A percentile compares a stretch with the other conserved stretches of the same genome.
Conservation (phyloP, 2,113 vertebrate genomes). For the Morone saxatilis region DNA sequence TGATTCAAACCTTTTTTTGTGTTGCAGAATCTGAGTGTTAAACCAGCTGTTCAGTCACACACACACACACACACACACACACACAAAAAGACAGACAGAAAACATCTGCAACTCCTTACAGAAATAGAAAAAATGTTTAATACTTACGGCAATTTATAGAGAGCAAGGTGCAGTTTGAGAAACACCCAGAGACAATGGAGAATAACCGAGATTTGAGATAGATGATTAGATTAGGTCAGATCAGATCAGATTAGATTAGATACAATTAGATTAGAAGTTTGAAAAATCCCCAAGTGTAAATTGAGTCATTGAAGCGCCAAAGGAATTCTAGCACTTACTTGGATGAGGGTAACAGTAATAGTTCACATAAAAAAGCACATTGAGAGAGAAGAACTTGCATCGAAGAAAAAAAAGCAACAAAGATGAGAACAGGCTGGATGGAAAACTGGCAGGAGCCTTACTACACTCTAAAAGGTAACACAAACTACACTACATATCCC, state of each 20-base stretch:
- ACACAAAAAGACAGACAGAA: neutral
- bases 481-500: neutral
- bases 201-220: neutral
- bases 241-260: neutral
- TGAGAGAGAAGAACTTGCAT: neutral
- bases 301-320: neutral
- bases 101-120: conserved; percentile 30
- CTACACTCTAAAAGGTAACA: neutral
- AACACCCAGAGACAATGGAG: neutral
- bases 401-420: neutral
- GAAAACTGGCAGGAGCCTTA: neutral
- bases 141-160: no score
- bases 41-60: conserved; percentile 31
- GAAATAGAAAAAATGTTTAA: neutral
- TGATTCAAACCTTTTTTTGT: conserved; percentile 25
- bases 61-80: neutral
- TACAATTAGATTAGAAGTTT: neutral
- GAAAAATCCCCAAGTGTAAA: neutral
- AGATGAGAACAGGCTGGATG: neutral
- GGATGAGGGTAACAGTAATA: neutral
- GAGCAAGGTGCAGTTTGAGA: neutral
- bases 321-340: neutral
- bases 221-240: neutral
- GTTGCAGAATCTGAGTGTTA: conserved; percentile 21
- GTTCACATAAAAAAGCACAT: neutral